A percentile compares a stretch with the other conserved stretches of the same genome.
phyloP scores from a whole-genome alignment of 2,888 invertebrate genomes.

The Plagodis pulveraria region DNA sequence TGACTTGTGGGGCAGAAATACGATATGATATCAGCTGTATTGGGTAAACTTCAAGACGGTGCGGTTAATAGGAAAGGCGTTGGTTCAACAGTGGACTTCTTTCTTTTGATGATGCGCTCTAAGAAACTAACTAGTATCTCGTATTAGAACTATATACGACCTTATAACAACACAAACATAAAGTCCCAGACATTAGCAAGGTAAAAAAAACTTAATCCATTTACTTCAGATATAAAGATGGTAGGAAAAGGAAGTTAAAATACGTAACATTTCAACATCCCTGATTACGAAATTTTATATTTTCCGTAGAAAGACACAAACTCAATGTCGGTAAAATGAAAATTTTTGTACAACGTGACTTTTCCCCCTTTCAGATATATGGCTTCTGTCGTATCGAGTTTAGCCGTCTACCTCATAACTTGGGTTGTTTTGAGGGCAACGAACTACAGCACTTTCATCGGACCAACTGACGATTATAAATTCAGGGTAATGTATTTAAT shows the following conservation, averaged over 20 bases:
- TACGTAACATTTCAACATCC: too few species aligned
- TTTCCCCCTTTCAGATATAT: conserved; percentile 88
- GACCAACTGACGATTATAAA: conserved; percentile 88
- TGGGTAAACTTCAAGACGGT: conserved; percentile 88
- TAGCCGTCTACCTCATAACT: conserved; percentile 92
- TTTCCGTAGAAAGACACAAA: too few species aligned
- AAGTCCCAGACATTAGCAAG: too few species aligned
- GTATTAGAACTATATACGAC: too few species aligned
- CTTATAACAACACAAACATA: too few species aligned
- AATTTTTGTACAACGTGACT: background rate
- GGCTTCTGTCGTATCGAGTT: conserved; percentile 94
- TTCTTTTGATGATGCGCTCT: too few species aligned
- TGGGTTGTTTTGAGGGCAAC: conserved; percentile 88
- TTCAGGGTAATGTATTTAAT: conserved; percentile 84
- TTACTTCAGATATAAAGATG: too few species aligned
- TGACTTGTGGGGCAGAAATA: conserved; percentile 98
- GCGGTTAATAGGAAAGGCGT: conserved; percentile 64
- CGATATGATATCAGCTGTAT: conserved; percentile 93
- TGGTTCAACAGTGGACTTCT: too few species aligned
- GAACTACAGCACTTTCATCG: conserved; percentile 81
- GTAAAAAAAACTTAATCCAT: too few species aligned
- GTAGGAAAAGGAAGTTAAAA: too few species aligned
- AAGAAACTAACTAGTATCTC: too few species aligned
- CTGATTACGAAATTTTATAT: too few species aligned
- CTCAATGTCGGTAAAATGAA: background rate